phyloP scores from a whole-genome alignment of 2,113 vertebrate genomes.

The Rhynchopsitta pachyrhyncha region DNA sequence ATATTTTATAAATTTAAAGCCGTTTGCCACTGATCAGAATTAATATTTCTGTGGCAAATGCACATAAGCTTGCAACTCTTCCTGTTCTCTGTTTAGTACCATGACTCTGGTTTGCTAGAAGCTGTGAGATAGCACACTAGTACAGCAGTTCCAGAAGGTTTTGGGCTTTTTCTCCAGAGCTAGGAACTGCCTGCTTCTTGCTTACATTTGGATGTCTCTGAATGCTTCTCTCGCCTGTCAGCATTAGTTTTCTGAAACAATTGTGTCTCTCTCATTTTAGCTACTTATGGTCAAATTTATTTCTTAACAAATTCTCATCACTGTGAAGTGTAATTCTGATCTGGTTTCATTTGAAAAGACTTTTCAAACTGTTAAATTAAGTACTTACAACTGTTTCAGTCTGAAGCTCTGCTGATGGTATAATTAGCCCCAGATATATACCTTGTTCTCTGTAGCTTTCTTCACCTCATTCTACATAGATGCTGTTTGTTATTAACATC shows the following conservation, averaged over 20 bases:
- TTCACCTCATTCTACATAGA: background rate
- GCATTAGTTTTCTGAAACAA: background rate
- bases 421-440: background rate
- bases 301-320: background rate
- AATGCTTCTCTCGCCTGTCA: background rate
- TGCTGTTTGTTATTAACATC: background rate
- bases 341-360: background rate
- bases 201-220: background rate
- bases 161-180: background rate
- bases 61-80: background rate
- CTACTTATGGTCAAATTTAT: background rate
- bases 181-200: background rate
- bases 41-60: background rate
- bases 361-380: background rate
- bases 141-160: background rate
- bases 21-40: background rate
- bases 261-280: background rate
- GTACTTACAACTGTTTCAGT: background rate
- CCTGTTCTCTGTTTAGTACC: background rate
- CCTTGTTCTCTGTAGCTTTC: background rate
- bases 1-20: background rate
- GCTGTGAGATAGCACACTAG: background rate
- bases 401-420: background rate
- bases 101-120: background rate
- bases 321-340: background rate